Conservation (phyloP, 2,797 vertebrate genomes). For the Poeciliopsis presidionis region DNA sequence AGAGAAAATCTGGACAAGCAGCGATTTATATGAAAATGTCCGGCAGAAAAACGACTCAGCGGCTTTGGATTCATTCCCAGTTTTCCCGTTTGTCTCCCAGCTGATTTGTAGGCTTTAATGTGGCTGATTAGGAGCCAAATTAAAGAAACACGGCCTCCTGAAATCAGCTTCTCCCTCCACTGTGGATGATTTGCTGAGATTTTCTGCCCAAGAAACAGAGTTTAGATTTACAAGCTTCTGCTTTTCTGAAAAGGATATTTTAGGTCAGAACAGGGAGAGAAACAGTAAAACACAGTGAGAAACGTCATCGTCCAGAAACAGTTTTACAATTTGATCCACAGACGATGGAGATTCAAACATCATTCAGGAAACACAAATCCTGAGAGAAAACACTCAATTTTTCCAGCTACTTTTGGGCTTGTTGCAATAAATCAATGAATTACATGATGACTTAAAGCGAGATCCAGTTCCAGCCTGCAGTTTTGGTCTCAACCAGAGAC, state of each 20-base stretch:
- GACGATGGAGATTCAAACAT: neutral
- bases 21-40: constrained; percentile 73
- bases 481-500: too few species aligned
- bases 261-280: too few species aligned
- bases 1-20: constrained; percentile 43
- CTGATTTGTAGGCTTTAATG: constrained; percentile 66
- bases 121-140: constrained; percentile 52
- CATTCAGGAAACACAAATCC: neutral
- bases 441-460: too few species aligned
- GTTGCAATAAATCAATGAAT: too few species aligned
- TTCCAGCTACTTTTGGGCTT: neutral
- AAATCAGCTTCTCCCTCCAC: constrained; percentile 19
- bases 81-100: constrained; percentile 59
- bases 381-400: neutral
- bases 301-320: neutral
- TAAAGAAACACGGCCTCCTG: constrained; percentile 19
- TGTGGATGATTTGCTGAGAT: constrained; percentile 5
- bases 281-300: neutral
- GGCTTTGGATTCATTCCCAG: constrained; percentile 51
- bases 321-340: neutral
- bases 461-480: too few species aligned
- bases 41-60: constrained; percentile 33
- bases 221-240: constrained; percentile 21
- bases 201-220: neutral
- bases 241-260: neutral